Evolutionary conservation across 2,113 vertebrate species (phyloP).

Genomic region (Campylomormyrus tamandua): DNA sequence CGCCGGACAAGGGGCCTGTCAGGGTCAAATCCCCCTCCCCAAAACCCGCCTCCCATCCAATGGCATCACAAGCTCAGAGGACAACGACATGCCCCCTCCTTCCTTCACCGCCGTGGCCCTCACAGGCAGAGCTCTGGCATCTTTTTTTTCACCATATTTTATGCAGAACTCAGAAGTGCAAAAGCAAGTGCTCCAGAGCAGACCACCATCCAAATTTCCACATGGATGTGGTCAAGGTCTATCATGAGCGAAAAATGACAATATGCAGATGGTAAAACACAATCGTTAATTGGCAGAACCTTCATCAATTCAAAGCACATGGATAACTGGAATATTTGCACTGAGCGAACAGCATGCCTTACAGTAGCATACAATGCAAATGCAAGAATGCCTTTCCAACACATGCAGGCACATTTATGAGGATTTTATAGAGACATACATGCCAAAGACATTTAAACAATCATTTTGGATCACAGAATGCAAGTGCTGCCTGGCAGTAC

Average conservation of each 20-base stretch:
- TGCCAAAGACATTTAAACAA: background rate
- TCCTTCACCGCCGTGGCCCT: background rate
- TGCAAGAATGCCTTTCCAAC: background rate
- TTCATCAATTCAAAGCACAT: background rate
- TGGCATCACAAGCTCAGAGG: slow-evolving; percentile 8
- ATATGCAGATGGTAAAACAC: background rate
- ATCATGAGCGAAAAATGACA: background rate
- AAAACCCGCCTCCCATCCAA: background rate
- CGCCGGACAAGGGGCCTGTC: background rate
- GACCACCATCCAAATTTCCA: slow-evolving; percentile 1
- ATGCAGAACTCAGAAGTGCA: background rate
- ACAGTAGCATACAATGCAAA: background rate
- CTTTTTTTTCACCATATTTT: background rate
- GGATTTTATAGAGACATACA: background rate
- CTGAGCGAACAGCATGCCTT: no score
- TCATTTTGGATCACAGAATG: background rate
- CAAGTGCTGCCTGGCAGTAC: background rate
- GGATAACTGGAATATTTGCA: background rate
- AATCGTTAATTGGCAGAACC: background rate
- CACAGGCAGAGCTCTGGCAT: background rate
- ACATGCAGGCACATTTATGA: background rate
- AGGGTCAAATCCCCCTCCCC: background rate
- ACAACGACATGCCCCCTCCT: background rate
- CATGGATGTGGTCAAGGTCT: background rate
- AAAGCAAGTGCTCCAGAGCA: background rate